Conservation (phyloP, 1,140 invertebrate genomes). For the Phthorimaea operculella region DNA sequence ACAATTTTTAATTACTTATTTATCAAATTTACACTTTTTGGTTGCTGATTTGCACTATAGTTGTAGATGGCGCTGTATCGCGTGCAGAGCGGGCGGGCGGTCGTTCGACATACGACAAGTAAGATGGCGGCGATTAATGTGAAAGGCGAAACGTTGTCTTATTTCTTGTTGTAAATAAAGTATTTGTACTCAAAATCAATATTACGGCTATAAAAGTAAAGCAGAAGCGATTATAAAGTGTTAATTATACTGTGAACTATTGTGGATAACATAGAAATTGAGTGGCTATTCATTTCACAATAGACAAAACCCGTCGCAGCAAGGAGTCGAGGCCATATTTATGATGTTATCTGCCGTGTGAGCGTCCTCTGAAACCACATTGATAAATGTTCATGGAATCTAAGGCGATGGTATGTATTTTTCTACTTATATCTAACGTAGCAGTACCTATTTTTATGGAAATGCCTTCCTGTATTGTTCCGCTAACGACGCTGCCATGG, state of each 20-base stretch:
- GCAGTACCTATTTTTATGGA: slow-evolving; percentile 21
- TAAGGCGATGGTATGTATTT: slow-evolving; percentile 61
- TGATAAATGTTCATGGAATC: slow-evolving; percentile 56
- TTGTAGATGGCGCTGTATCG: slow-evolving; percentile 58
- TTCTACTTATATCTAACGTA: slow-evolving; percentile 24
- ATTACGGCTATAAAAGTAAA: slow-evolving; percentile 26
- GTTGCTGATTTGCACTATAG: slow-evolving; percentile 12
- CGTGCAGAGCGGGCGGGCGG: slow-evolving; percentile 44
- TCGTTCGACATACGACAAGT: slow-evolving; percentile 65
- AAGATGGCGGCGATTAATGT: slow-evolving; percentile 69
- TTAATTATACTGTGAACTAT: slow-evolving; percentile 36
- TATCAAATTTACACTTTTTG: slow-evolving; percentile 7
- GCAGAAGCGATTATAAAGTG: slow-evolving; percentile 36
- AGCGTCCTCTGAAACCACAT: slow-evolving; percentile 64
- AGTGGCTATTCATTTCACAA: slow-evolving; percentile 59
- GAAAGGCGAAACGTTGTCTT: slow-evolving; percentile 69
- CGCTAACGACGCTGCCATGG: slow-evolving; percentile 54
- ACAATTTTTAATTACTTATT: neutral
- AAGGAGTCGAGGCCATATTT: slow-evolving; percentile 68
- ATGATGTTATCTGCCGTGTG: slow-evolving; percentile 68
- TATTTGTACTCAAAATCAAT: slow-evolving; percentile 38
- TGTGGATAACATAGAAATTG: slow-evolving; percentile 34
- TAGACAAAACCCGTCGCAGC: slow-evolving; percentile 65
- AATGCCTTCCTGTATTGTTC: slow-evolving; percentile 48
- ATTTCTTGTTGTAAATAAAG: slow-evolving; percentile 68